These are phyloP conservation scores for Catostylus mosaicus DNA, from an alignment of 30 jellyfish, hydroid and myxozoan species.

Conservation along the genomic window DNA sequence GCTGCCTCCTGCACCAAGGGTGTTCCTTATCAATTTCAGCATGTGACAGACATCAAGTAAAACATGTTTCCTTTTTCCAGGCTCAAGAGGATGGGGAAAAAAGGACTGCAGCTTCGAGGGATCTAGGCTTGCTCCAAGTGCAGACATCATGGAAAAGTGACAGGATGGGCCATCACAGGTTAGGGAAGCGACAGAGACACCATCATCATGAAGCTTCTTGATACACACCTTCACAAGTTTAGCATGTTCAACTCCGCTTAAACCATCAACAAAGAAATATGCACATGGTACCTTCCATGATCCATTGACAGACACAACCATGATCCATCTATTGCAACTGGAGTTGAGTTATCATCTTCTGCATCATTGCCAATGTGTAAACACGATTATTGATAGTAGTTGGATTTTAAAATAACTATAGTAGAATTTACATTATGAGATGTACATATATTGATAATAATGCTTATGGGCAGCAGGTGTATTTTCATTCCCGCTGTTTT, in stretches of 20 bases:
- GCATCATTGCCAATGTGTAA: conserved; percentile 41
- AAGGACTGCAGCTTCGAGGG: conserved; percentile 28
- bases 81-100: conserved; percentile 54
- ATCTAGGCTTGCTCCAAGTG: conserved; percentile 50
- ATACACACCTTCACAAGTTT: conserved; percentile 50
- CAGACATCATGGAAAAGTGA: conserved; percentile 65
- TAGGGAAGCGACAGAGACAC: conserved; percentile 26
- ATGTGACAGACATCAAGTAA: conserved; percentile 75
- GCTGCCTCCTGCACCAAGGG: conserved; percentile 39
- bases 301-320: conserved; percentile 58
- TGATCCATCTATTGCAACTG: conserved; percentile 70
- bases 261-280: conserved; percentile 57
- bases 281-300: conserved; percentile 74
- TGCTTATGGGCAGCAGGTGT: too few species aligned
- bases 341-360: conserved; percentile 57
- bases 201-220: conserved; percentile 41
- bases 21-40: conserved; percentile 65
- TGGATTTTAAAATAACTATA: too few species aligned
- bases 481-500: too few species aligned
- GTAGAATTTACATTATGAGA: too few species aligned
- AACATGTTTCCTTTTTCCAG: conserved; percentile 16
- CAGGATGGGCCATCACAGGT: conserved; percentile 75
- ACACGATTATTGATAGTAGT: too few species aligned
- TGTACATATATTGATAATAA: too few species aligned
- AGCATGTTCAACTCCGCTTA: conserved; percentile 67